Evolutionary conservation across 1,140 invertebrate species (phyloP), one percentile per base, ranked within the genome.

Genomic region (Saxidomus purpurata): DNA sequence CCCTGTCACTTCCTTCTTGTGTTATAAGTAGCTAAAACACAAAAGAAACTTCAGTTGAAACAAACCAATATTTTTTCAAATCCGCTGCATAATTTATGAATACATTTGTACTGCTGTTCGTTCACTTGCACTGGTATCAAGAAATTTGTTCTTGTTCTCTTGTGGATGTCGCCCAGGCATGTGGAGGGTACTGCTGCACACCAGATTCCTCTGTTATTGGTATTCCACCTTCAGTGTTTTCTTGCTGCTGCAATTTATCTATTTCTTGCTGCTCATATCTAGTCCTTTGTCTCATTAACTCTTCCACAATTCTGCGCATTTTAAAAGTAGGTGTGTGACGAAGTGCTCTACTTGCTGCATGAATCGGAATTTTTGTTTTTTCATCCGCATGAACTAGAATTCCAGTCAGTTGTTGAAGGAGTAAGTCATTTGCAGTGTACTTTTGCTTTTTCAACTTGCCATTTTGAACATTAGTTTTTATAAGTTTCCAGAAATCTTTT

Each of bases 271-370:
- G 92, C 85, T 95, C 89, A 88, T 92, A 94, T 61, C 90, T 88
- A 40, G 94, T 94, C 22, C 94, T 84, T 43, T 92, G 92, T 38
- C 91, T 87, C 85, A 94, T 93, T 9, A 95, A 82, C 8, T 91
- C 89, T 80, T 94, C 90, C 3, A 95, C 92, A 22, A 95, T 86
- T 90, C 93, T 87, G 36, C 90, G 90, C 92, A 95, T 94, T 90
- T 94, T 94, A 77, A 93, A 94, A 59, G 95, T 94, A 28, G 94
- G 93, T 17, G 94, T 94, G 61, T 94, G 93, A 4, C 93, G 90
- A 22, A 94, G 76, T 61, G 94, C 93, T 59, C 94, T 82, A 47
- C 90, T 90, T 15, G 93, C 93, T 15, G 92, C 86, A 79, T 94
- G 87, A 2, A 93, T 79, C 13, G 94, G 94, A 52, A 95, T 90